These are phyloP conservation scores for Myotis vivesi DNA, from an alignment of 2,797 vertebrate species.

Conservation along the genomic window DNA sequence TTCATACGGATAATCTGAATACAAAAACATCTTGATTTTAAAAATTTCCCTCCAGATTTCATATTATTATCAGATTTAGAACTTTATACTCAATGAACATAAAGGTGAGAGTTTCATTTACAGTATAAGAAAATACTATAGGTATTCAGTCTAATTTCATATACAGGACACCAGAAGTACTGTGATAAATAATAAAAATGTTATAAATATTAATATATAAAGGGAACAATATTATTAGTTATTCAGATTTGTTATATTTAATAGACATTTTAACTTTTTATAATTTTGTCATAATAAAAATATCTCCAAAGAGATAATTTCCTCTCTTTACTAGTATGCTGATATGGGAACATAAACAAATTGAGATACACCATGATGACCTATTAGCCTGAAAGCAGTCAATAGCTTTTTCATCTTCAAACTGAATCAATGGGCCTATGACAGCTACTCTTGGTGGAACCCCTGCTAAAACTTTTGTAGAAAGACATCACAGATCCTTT, in stretches of 20 bases:
- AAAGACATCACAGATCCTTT: conserved; percentile 53
- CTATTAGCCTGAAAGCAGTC: background rate
- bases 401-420: background rate
- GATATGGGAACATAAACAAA: background rate
- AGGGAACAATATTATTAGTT: background rate
- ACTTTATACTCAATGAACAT: background rate
- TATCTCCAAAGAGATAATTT: conserved; percentile 18
- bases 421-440: background rate
- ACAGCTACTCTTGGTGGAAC: background rate
- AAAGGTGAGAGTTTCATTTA: background rate
- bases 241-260: conserved; percentile 20
- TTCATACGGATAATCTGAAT: background rate
- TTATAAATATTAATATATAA: background rate
- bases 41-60: background rate
- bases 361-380: background rate
- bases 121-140: background rate
- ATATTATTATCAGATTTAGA: background rate
- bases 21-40: background rate
- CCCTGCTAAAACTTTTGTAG: conserved; percentile 8
- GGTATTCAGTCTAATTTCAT: background rate
- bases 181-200: background rate
- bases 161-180: background rate
- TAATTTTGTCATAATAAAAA: conserved; percentile 10
- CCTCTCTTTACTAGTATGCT: background rate
- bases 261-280: background rate